These are phyloP conservation scores for Falcunculus frontatus DNA, from an alignment of 2,113 vertebrate genomes.

Conservation along the genomic window DNA sequence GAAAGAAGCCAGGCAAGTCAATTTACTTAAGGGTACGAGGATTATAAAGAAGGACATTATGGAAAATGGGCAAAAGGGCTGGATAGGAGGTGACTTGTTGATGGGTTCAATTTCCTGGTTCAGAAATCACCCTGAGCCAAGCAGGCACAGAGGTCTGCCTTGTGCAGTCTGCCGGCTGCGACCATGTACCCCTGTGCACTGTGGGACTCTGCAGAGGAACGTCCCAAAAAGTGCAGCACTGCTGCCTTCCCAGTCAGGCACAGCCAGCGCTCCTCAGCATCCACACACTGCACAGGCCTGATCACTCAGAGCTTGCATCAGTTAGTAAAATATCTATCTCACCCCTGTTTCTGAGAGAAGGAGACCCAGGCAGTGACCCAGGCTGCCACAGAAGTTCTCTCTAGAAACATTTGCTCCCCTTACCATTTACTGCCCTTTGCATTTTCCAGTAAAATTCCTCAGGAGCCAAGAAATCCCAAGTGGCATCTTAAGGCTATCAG, in stretches of 20 bases:
- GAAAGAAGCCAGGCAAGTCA: not conserved
- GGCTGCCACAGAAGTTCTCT: not conserved
- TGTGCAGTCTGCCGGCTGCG: not conserved
- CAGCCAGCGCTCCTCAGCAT: not conserved
- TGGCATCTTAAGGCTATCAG: not conserved
- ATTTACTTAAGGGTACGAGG: not conserved
- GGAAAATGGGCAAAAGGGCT: not conserved
- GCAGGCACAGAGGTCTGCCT: not conserved
- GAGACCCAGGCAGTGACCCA: not conserved
- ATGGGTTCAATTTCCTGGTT: not conserved
- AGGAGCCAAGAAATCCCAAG: not conserved
- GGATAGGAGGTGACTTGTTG: not conserved
- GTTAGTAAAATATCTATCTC: not conserved
- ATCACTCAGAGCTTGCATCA: not conserved
- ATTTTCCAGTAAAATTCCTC: not conserved
- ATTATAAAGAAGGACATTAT: not conserved
- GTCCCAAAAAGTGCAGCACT: not conserved
- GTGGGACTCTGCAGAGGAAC: not conserved
- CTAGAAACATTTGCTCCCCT: not conserved
- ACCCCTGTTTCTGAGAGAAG: not conserved
- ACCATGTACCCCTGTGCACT: rapidly evolving
- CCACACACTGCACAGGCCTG: not conserved
- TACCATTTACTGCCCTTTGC: not conserved
- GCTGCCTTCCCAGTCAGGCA: not conserved
- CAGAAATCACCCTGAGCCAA: not conserved